phyloP scores from a whole-genome alignment of 2,113 vertebrate genomes.

The Ailuropoda melanoleuca region DNA sequence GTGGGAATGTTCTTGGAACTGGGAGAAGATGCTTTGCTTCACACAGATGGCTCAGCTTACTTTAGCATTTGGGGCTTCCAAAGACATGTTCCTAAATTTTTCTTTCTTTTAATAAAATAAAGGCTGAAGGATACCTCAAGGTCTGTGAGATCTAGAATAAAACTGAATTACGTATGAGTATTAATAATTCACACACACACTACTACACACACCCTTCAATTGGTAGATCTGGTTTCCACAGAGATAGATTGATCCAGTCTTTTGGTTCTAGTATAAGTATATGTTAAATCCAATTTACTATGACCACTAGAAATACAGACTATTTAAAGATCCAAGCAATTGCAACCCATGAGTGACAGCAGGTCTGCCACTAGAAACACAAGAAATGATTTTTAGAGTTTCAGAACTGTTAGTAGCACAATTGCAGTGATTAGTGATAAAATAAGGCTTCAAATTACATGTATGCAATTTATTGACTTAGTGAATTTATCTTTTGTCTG shows the following conservation, averaged over 20 bases:
- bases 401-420: background rate
- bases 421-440: background rate
- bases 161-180: background rate
- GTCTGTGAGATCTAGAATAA: background rate
- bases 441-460: background rate
- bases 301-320: background rate
- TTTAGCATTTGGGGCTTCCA: slow-evolving; percentile 46
- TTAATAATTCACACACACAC: background rate
- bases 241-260: background rate
- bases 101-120: background rate
- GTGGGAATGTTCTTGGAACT: slow-evolving; percentile 7
- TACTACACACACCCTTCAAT: too few relatives aligned
- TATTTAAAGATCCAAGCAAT: background rate
- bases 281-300: background rate
- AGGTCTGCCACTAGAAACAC: background rate
- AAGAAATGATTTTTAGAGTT: background rate
- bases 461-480: background rate
- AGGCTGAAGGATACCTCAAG: slow-evolving; percentile 16
- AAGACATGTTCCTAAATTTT: background rate
- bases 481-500: background rate
- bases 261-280: background rate
- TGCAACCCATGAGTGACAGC: background rate
- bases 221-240: background rate
- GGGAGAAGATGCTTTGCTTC: background rate
- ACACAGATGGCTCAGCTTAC: slow-evolving; percentile 27